These are phyloP conservation scores for Drosophila chauvacae DNA, from an alignment of 1,140 invertebrate species.

Conservation along the genomic window DNA sequence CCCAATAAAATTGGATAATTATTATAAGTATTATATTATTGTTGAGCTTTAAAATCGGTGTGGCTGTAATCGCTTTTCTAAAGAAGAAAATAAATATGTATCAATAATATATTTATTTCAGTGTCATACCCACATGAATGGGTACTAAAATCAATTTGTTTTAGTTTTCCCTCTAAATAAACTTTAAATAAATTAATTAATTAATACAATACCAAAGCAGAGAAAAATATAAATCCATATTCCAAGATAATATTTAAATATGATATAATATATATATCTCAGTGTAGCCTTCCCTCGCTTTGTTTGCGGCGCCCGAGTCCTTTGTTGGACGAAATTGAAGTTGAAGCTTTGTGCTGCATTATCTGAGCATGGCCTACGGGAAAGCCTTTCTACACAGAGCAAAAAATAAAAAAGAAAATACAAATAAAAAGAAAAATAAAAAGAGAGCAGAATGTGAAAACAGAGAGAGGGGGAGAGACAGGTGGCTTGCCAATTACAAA, in stretches of 20 bases:
- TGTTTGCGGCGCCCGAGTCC: constrained; percentile 49
- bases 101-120: neutral
- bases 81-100: too few species aligned
- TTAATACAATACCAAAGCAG: neutral
- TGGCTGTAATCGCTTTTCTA: too few species aligned
- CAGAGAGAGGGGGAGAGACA: neutral
- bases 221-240: neutral
- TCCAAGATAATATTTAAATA: too few species aligned
- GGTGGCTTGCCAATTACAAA: constrained; percentile 17
- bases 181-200: neutral
- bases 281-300: constrained; percentile 25
- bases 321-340: constrained; percentile 60
- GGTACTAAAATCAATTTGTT: too few species aligned
- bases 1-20: too few species aligned
- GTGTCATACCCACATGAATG: neutral
- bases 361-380: constrained; percentile 53
- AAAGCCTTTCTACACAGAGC: constrained; percentile 38
- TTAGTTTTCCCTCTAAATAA: neutral
- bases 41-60: too few species aligned
- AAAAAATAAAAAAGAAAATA: neutral
- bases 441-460: neutral
- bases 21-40: too few species aligned
- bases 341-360: constrained; percentile 73
- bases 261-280: neutral
- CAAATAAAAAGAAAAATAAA: neutral